Percentiles rank a stretch among this genome's conserved stretches.
phyloP scores from a whole-genome alignment of 2,797 vertebrate species.

The Salarias fasciatus region DNA sequence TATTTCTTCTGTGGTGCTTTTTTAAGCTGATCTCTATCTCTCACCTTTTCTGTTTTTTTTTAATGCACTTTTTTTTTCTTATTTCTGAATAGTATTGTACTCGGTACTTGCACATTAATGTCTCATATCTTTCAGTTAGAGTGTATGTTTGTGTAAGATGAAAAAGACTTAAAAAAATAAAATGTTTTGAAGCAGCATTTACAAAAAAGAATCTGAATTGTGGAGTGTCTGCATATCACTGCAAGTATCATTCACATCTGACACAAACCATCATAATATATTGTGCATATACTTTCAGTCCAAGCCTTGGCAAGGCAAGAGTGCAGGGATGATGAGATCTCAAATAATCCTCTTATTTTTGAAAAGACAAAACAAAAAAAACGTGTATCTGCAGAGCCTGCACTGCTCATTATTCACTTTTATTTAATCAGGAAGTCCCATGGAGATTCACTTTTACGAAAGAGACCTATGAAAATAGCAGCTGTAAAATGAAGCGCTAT shows the following conservation, averaged over 20 bases:
- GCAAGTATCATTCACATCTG: neutral
- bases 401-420: no score
- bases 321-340: no score
- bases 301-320: no score
- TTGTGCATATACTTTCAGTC: no score
- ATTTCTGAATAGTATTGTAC: conserved; percentile 56
- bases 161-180: conserved; percentile 77
- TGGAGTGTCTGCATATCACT: conserved; percentile 3
- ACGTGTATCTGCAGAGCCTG: no score
- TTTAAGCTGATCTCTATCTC: conserved; percentile 47
- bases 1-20: conserved; percentile 65
- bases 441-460: no score
- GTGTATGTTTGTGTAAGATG: conserved; percentile 69
- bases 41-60: conserved; percentile 45
- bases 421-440: no score
- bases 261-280: no score
- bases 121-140: conserved; percentile 63
- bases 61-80: conserved; percentile 56
- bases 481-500: no score
- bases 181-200: conserved; percentile 85
- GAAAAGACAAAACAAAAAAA: no score
- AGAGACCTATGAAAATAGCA: no score
- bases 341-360: no score
- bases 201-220: conserved; percentile 14
- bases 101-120: conserved; percentile 58